These are phyloP conservation scores for Trichoplusia ni DNA, from an alignment of 1,140 invertebrate genomes.

Conservation along the genomic window DNA sequence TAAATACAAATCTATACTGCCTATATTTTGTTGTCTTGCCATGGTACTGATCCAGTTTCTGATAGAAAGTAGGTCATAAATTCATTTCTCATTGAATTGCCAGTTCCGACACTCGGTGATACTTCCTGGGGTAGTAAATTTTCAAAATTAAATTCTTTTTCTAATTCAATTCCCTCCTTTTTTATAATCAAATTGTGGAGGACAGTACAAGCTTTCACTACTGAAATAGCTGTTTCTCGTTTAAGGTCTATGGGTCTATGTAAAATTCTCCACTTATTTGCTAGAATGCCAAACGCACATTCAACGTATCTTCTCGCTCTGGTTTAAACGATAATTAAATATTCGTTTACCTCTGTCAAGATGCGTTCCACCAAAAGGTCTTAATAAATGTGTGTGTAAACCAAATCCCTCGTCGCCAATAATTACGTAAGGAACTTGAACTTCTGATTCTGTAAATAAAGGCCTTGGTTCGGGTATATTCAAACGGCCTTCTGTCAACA, in stretches of 20 bases:
- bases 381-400: conserved; percentile 37
- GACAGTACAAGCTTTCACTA: conserved; percentile 41
- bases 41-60: neutral
- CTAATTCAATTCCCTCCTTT: neutral
- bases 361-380: conserved; percentile 32
- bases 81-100: neutral
- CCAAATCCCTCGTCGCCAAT: conserved; percentile 37
- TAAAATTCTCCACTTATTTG: conserved; percentile 70
- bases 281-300: conserved; percentile 72
- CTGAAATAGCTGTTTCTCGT: conserved; percentile 39
- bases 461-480: neutral
- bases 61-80: neutral
- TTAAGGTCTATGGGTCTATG: conserved; percentile 44
- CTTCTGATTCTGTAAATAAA: conserved; percentile 32
- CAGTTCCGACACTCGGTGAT: neutral
- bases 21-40: neutral
- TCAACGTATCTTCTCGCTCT: conserved; percentile 10
- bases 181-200: conserved; percentile 13
- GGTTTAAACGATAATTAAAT: conserved; percentile 71
- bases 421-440: conserved; percentile 35
- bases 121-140: neutral
- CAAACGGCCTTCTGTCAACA: conserved; percentile 26
- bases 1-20: neutral
- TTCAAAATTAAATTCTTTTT: neutral
- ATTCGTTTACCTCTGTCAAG: conserved; percentile 56